Evolutionary conservation across 2,888 invertebrate genomes (phyloP), one percentile per base, ranked within the genome.

Genomic region (Lathronympha strigana): DNA sequence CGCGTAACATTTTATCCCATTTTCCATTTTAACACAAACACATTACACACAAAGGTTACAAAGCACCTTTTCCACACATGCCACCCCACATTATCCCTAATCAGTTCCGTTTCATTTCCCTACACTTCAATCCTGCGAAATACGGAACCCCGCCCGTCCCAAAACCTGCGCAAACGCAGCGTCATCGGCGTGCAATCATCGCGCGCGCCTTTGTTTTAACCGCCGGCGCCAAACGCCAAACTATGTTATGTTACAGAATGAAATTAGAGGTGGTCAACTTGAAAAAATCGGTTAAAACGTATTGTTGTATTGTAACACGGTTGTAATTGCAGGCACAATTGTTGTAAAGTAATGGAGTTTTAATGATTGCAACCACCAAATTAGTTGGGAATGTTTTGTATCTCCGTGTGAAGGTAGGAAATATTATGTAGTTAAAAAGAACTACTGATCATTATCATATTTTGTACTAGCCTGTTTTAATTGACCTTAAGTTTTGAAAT

Each of bases 111-210:
- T 57, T 38, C 33, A 49, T 45, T 25, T 33, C 19, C 13, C n/a
- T 6, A 51, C 31, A 40, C 54, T 23, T 40, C 25, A 28, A 55
- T 40, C 40, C 55, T 15, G 13, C 38, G 28, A 49, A 49, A 6
- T 19, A 43, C 63, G 63, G 63, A 63, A 63, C 63, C 57, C 21
- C 31, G 55, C 63, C 53, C 49, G 11, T 33, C 21, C 54, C n/a
- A 21, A 19, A 19, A 11, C n/a, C n/a, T 25, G 25, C 55, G 74
- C 71, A 71, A 66, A 68, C 67, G 67, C 73, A 87, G 86, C 88
- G 89, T 90, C 89, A 90, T 78, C 69, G 80, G 68, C 72, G 73
- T 73, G 81, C 86, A 90, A 90, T 90, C 88, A 88, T 63, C 53
- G 21, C 64, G 76, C 69, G 72, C 70, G 80, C 75, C 80, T 87